Conservation (phyloP, 2,113 vertebrate genomes). For the Abramis brama region DNA sequence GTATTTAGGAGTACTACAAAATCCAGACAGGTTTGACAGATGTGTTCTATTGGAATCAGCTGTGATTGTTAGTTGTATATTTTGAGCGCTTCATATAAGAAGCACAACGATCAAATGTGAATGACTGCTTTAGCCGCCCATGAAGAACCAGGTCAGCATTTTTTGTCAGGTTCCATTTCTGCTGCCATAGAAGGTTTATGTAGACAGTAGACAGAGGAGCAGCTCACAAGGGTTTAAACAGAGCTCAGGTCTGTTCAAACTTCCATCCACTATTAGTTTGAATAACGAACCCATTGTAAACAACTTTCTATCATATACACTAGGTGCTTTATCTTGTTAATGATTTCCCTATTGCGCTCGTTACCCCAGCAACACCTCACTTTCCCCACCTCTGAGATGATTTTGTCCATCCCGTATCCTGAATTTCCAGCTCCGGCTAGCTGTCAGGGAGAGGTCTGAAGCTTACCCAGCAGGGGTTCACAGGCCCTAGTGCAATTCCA, state of each 20-base stretch:
- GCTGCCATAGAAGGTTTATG: neutral
- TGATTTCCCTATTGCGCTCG: neutral
- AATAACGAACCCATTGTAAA: constrained; percentile 9
- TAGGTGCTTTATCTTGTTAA: constrained; percentile 20
- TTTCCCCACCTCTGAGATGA: constrained; percentile 27
- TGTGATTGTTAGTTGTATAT: neutral
- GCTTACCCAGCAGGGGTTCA: constrained; percentile 59
- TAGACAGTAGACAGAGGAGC: neutral
- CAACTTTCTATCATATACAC: neutral
- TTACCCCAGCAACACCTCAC: constrained; percentile 17
- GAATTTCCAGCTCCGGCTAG: constrained; percentile 38
- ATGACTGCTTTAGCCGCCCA: neutral
- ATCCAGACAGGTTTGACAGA: too few relatives aligned
- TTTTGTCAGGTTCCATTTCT: neutral
- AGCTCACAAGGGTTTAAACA: neutral
- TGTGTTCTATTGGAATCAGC: neutral
- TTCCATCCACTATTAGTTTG: neutral
- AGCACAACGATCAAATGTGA: neutral
- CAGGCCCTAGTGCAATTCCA: constrained; percentile 61
- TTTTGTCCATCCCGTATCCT: constrained; percentile 1
- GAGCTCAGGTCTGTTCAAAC: neutral
- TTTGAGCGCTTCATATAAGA: neutral
- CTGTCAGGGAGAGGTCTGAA: constrained; percentile 62
- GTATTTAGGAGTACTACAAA: too few relatives aligned
- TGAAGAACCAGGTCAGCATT: neutral